Conservation (phyloP, 2,797 vertebrate species). For the Anableps anableps region DNA sequence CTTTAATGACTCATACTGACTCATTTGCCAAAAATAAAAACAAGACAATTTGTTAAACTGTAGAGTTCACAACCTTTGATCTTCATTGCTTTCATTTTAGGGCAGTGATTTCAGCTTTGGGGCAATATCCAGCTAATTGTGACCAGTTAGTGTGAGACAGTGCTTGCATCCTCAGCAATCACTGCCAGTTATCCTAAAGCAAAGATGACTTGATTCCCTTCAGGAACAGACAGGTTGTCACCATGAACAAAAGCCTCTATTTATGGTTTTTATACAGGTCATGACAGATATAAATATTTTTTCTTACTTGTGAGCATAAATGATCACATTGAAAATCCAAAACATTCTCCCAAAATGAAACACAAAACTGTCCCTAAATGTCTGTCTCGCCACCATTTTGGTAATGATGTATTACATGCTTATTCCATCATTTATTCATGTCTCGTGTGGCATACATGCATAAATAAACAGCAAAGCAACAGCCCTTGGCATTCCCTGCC, state of each 20-base stretch:
- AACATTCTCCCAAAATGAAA: not conserved
- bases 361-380: slow-evolving; percentile 3
- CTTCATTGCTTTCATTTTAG: slow-evolving; percentile 28
- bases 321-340: not conserved
- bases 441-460: slow-evolving; percentile 32
- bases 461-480: slow-evolving; percentile 19
- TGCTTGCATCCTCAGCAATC: slow-evolving; percentile 47
- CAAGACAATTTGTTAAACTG: slow-evolving; percentile 32
- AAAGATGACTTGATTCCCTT: slow-evolving; percentile 54
- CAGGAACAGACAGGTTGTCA: slow-evolving; percentile 68
- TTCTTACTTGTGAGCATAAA: slow-evolving; percentile 3
- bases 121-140: slow-evolving; percentile 60
- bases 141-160: slow-evolving; percentile 46
- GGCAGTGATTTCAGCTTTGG: slow-evolving; percentile 27
- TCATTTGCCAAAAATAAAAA: slow-evolving; percentile 35
- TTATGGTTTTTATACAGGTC: slow-evolving; percentile 30
- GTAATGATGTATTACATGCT: slow-evolving; percentile 39
- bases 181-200: slow-evolving; percentile 53
- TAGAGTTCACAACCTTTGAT: slow-evolving; percentile 26
- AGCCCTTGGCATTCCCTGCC: slow-evolving; percentile 24
- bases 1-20: slow-evolving; percentile 35
- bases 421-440: slow-evolving; percentile 52
- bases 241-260: slow-evolving; percentile 23
- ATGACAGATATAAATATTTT: not conserved
- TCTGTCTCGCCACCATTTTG: slow-evolving; percentile 4